Evolutionary conservation across 2,888 invertebrate species (phyloP).

Genomic region (Schizotus pectinicornis): DNA sequence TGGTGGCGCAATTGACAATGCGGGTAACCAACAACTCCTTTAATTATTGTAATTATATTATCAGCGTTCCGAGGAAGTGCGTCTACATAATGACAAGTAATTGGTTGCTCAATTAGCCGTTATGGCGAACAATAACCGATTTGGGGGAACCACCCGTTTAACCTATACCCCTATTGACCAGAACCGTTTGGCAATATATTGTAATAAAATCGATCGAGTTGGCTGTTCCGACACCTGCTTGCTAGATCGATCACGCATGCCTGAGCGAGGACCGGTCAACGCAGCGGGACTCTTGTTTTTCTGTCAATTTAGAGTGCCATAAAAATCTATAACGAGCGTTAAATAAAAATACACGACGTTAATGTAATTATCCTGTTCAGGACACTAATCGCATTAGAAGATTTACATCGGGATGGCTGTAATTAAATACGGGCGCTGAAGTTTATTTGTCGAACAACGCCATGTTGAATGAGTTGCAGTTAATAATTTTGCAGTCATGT

Average conservation of each 20-base stretch:
- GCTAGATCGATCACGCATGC: slow-evolving; percentile 47
- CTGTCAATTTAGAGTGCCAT: slow-evolving; percentile 54
- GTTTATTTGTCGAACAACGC: not conserved
- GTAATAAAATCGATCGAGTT: slow-evolving; percentile 42
- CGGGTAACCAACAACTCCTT: slow-evolving; percentile 36
- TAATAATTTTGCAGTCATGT: too few relatives aligned
- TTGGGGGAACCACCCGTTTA: too few relatives aligned
- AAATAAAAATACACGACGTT: slow-evolving; percentile 43
- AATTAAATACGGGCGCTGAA: slow-evolving; percentile 29
- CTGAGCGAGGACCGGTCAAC: slow-evolving; percentile 47
- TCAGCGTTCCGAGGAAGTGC: slow-evolving; percentile 53
- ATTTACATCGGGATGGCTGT: slow-evolving; percentile 29
- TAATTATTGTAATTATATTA: slow-evolving; percentile 44
- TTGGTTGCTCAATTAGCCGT: slow-evolving; percentile 42
- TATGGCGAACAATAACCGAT: slow-evolving; percentile 22
- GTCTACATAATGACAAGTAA: slow-evolving; percentile 53
- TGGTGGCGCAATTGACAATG: slow-evolving; percentile 28
- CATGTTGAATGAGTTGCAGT: too few relatives aligned
- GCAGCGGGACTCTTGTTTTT: slow-evolving; percentile 53
- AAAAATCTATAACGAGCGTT: slow-evolving; percentile 50
- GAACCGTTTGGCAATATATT: too few relatives aligned
- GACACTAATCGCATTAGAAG: slow-evolving; percentile 38
- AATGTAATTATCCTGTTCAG: slow-evolving; percentile 47
- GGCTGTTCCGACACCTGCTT: slow-evolving; percentile 44
- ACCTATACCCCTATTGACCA: not conserved